Conservation (phyloP, 2,888 invertebrate species). For the Heliconius ismenius region DNA sequence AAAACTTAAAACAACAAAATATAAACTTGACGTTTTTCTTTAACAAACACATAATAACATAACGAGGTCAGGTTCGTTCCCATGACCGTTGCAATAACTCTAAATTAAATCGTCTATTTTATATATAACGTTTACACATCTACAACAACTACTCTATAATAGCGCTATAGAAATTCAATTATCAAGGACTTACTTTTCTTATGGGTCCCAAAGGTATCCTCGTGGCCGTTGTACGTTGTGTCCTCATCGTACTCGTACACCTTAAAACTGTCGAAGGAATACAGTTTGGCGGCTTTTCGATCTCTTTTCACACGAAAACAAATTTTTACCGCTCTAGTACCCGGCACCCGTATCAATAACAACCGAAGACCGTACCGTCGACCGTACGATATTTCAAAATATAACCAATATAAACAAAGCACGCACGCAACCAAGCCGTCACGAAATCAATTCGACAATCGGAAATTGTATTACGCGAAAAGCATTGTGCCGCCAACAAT, state of each 20-base stretch:
- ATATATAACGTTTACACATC: constrained; percentile 5
- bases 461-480: constrained; percentile 65
- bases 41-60: constrained; percentile 13
- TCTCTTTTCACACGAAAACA: constrained; percentile 47
- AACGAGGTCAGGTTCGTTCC: constrained; percentile 22
- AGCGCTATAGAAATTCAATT: constrained; percentile 27
- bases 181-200: constrained; percentile 64
- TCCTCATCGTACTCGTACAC: constrained; percentile 79
- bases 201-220: constrained; percentile 71
- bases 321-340: constrained; percentile 25
- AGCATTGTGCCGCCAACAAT: constrained; percentile 68
- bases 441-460: constrained; percentile 60
- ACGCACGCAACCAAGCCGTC: constrained; percentile 47
- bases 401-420: constrained; percentile 36
- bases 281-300: constrained; percentile 75
- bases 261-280: constrained; percentile 80
- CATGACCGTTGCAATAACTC: constrained; percentile 22
- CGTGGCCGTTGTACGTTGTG: constrained; percentile 68
- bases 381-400: constrained; percentile 24
- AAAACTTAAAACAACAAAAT: constrained; percentile 7
- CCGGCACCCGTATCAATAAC: constrained; percentile 22
- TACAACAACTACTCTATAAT: constrained; percentile 27
- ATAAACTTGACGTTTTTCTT: constrained; percentile 2
- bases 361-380: background rate
- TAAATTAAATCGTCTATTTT: constrained; percentile 16